Evolutionary conservation across 2,888 invertebrate species (phyloP).

Genomic region (Tetragonisca angustula): DNA sequence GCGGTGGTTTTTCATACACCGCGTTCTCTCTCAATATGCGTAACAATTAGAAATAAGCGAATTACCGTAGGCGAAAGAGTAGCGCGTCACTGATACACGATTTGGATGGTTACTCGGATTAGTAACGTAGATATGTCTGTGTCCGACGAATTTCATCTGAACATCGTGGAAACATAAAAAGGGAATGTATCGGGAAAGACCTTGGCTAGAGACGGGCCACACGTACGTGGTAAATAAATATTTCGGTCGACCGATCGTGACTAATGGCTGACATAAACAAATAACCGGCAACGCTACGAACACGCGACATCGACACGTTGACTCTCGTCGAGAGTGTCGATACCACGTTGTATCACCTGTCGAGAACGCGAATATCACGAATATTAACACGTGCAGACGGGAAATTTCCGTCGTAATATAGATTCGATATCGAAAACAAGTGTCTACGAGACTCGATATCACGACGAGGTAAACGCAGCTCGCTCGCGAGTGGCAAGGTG

Average conservation of each 20-base stretch:
- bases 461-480: neutral
- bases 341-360: neutral
- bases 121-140: no score
- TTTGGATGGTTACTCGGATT: no score
- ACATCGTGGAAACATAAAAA: no score
- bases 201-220: neutral
- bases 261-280: conserved; percentile 64
- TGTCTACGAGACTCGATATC: conserved; percentile 29
- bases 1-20: neutral
- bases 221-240: conserved; percentile 41
- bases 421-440: conserved; percentile 32
- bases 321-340: neutral
- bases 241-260: conserved; percentile 31
- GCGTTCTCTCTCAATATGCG: neutral
- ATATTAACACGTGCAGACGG: neutral
- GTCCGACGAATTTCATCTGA: no score
- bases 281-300: conserved; percentile 36
- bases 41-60: neutral
- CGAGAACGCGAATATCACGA: neutral
- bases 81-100: no score
- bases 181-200: neutral
- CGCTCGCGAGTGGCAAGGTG: conserved; percentile 12
- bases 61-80: no score
- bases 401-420: neutral
- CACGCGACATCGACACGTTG: conserved; percentile 26